Base-by-base conservation (phyloP, 2,797 vertebrate species). In the Hypotaenidia okinawae region DNA sequence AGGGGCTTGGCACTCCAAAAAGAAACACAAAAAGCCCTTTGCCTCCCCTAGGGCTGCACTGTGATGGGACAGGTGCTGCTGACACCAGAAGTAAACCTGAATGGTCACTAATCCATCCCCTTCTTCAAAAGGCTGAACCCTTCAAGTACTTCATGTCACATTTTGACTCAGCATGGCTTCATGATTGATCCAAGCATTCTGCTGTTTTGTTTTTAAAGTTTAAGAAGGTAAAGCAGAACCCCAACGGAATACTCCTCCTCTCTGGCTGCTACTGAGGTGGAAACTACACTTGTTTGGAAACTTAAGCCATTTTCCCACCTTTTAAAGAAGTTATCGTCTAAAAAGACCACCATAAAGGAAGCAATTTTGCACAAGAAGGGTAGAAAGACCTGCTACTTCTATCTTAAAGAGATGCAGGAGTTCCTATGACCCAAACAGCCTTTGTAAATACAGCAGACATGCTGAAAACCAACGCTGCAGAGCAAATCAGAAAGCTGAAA, bases 61-160 rank as follows among this genome's bases (percentile, higher is more conserved):
- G 0, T 39, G 54, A 84, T 3, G 1, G 66, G 69, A 78, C 0
- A 0, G 13, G 62, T 39, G 45, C 66, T 70, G 80, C 77, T 77
- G 57, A 59, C 0, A 2, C 13, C 58, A 68, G 41, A 70, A 75
- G 68, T 22, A n/a, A 85, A 82, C 47, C n/a, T 16, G 45, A 85
- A 59, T 32, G 24, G 66, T 24, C 5, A 1, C n/a, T 74, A 84
- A 93, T 30, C 22, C 68, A 81, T 9, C 25, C 43, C 21, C 41
- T 8, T 5, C 51, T 68, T 75, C 66, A 78, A 69, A 90, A 69
- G 27, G 59, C 32, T 52, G 33, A 91, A 84, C 9, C 7, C 28
- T 78, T 57, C 21, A 33, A 72, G 19, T 30, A 57, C 41, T 64
- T 39, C 2, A 75, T 24, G 41, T 4, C 54, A 59, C 51, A 73